Base-by-base conservation (phyloP, 2,888 invertebrate genomes). In the Amblyjoppa proteus region DNA sequence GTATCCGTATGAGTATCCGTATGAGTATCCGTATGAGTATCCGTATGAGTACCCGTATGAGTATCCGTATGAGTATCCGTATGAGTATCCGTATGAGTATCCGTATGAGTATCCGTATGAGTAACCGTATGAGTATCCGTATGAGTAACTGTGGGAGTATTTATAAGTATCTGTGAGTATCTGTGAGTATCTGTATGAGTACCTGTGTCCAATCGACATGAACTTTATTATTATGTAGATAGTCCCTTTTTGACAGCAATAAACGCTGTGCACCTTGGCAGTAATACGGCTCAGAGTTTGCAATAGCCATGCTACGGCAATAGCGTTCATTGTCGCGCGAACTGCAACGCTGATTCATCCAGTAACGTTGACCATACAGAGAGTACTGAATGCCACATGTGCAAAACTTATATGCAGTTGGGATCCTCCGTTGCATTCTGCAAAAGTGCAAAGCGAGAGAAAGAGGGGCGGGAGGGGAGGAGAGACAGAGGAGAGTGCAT, bases 301-400 rank as follows among this genome's bases (percentile, higher is more conserved):
- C 58, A 13, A 28, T 58, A 11, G 25, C 28, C 13, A 28, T 13
- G 13, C 4, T 25, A 28, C 11, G 28, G 56, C 25, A 56, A 56
- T 56, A 56, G 20, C 9, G 41, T 61, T 61, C 9, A 45, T 25
- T 45, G 58, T 20, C 45, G 45, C 41, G 13, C 41, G 25, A 41
- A 74, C 61, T 56, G 53, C 31, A 28, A 28, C 58, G 5, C 58
- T 58, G 58, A 58, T 58, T 25, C 58, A 11, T 28, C 11, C 58
- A 13, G 58, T 58, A 38, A 73, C 9, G 41, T 51, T 73, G 53
- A 41, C 73, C 56, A 49, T 51, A 31, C 28, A 70, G 16, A 20
- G 51, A 49, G 11, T 70, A 34, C 11, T 13, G n/a, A 20, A 31
- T 7, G 9, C 51, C 51, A 53, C 41, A 53, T 45, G 41, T 69